Evolutionary conservation across 2,888 invertebrate species (phyloP), one percentile per base, ranked within the genome.

Genomic region (Lumbricus terrestris): DNA sequence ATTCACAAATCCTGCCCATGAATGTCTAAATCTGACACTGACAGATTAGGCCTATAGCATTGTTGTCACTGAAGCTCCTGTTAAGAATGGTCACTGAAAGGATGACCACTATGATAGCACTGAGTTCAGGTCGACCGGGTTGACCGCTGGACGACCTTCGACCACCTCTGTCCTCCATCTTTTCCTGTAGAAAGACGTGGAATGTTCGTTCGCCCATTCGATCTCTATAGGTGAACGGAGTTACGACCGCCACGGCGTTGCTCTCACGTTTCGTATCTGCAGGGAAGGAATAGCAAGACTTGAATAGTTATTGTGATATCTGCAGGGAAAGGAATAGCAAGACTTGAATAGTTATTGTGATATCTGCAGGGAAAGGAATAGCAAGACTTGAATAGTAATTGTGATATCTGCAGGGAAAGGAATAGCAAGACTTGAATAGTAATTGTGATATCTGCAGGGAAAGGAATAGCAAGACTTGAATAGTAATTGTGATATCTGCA

Each of bases 131-230:
- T n/a, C n/a, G 69, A 13, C n/a, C 29, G 29, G 13, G 69, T 16
- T 69, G 69, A 69, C 69, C 29, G 6, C 69, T n/a, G n/a, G n/a
- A 0, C 29, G 29, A 69, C 69, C 29, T n/a, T 69, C n/a, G 69
- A n/a, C 69, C n/a, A 1, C 69, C 69, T n/a, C n/a, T 69, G 69
- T 69, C n/a, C 69, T 29, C 69, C 69, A 69, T 69, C 69, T 69
- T 69, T 69, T 69, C 69, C 69, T 69, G 69, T 69, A 69, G 69
- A 69, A 69, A n/a, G 69, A 69, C 69, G 69, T 69, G 69, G n/a
- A 69, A 69, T n/a, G 69, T 69, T 69, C 69, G 2, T n/a, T 69
- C 69, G 0, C 69, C 69, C 69, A 69, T 69, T 69, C 69, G 69
- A 69, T 69, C n/a, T 69, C 69, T 69, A 11, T 69, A 69, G n/a